Evolutionary conservation across 2,888 invertebrate genomes (phyloP).

Genomic region (Leucophenga maculata): DNA sequence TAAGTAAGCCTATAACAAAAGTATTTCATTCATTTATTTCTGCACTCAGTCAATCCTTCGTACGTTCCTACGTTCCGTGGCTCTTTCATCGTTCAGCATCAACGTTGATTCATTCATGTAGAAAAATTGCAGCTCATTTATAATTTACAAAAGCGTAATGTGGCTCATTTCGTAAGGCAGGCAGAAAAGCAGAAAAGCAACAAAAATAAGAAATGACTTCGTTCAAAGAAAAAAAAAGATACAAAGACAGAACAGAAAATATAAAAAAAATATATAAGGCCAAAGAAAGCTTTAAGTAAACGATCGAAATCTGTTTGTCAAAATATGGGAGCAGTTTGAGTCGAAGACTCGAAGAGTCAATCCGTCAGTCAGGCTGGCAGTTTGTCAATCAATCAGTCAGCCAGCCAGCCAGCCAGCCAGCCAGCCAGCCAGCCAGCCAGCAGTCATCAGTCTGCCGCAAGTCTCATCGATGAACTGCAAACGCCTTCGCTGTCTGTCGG

Average conservation of each 20-base stretch:
- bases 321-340: constrained; percentile 51
- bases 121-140: constrained; percentile 16
- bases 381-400: constrained; percentile 17
- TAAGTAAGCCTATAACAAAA: constrained; percentile 21
- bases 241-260: no score
- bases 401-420: constrained; percentile 25
- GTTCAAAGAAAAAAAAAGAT: background rate
- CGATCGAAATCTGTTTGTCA: constrained; percentile 46
- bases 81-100: background rate
- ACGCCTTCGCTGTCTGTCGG: no score
- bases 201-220: background rate
- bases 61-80: background rate
- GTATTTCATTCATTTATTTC: constrained; percentile 34
- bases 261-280: background rate
- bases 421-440: constrained; percentile 16
- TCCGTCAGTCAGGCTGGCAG: constrained; percentile 32
- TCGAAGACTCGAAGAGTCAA: constrained; percentile 3
- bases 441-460: no score
- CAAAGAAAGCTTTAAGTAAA: background rate
- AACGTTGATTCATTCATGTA: constrained; percentile 16
- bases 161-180: constrained; percentile 31
- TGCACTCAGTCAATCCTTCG: constrained; percentile 15
- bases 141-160: constrained; percentile 41
- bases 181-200: background rate
- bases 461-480: no score